Conservation (phyloP, 2,113 vertebrate genomes). For the Tretioscincus oriximinensis region DNA sequence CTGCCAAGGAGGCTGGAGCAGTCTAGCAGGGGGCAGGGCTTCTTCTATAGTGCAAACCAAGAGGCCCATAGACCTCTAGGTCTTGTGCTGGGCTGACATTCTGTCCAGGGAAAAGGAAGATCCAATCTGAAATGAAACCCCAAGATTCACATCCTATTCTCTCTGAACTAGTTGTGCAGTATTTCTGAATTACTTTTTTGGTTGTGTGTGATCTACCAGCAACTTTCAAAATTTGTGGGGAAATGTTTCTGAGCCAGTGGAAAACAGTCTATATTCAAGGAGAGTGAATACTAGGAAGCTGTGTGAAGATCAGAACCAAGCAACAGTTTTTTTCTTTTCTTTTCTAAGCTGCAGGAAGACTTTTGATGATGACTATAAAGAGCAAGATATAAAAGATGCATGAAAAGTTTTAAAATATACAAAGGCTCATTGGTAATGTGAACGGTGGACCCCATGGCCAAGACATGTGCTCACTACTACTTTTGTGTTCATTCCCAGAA, state of each 20-base stretch:
- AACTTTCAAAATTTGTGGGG: neutral
- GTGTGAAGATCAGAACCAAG: neutral
- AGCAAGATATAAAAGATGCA: neutral
- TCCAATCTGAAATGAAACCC: neutral
- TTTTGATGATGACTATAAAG: neutral
- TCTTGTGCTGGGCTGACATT: too few species aligned
- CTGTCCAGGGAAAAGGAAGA: too few species aligned
- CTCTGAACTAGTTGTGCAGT: too few species aligned
- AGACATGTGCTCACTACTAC: neutral
- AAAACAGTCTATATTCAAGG: neutral
- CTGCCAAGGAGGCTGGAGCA: too few species aligned
- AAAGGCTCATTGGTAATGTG: neutral
- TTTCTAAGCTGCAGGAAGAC: neutral
- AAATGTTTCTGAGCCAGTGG: neutral
- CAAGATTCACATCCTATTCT: too few species aligned
- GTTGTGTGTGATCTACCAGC: neutral
- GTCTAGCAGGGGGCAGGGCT: too few species aligned
- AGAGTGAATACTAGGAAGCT: neutral
- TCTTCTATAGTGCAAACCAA: too few species aligned
- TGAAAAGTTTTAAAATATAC: neutral
- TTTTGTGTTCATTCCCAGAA: neutral
- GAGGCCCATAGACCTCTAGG: too few species aligned
- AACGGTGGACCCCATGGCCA: neutral
- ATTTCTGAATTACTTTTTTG: too few species aligned
- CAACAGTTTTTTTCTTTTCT: neutral